Base-by-base conservation (phyloP, 2,797 vertebrate species). In the Bucorvus abyssinicus region DNA sequence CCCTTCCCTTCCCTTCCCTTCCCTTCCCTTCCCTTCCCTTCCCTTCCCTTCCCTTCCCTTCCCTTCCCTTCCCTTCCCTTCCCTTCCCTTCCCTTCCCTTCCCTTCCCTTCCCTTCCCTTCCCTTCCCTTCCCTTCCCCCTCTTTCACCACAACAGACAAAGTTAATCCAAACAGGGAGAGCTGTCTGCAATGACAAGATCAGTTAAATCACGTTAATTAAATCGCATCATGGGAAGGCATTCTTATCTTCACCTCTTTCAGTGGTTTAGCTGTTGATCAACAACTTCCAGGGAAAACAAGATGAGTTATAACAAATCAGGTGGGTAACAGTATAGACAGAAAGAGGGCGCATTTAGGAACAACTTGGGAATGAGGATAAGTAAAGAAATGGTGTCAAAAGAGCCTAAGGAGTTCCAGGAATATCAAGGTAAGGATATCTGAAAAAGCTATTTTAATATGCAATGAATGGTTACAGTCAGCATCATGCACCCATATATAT, bases 391-490 rank as follows among this genome's bases (percentile, higher is more conserved):
- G 8, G 34, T 50, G 34, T 53, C 34, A 60, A 84, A 94, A 92
- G 7, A 56, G 7, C 29, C 60, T 68, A 70, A 68, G 23, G 29
- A 80, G 13, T 67, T 90, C 87, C 19, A 64, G 21, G 13, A 56
- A 84, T 91, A 42, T 12, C 49, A 87, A 96, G 89, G 79, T 78
- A 94, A 94, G 86, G 71, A 80, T 63, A 65, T 79, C 44, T 73
- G 56, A 79, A 94, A 94, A 81, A 63, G 40, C 9, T 65, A 68
- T 95, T 94, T 92, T 60, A 56, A 74, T 87, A 88, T 49, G 38
- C 71, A 95, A 78, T 89, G 89, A 74, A 73, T 90, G 81, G 20
- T 94, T 93, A 79, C 36, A 84, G 40, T 75, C 73, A 74, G 64
- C 27, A 44, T 30, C 40, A 29, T 27, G 21, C 49, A 29, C 27